Evolutionary conservation across 2,797 vertebrate species (phyloP).

Genomic region (Moxostoma hubbsi): DNA sequence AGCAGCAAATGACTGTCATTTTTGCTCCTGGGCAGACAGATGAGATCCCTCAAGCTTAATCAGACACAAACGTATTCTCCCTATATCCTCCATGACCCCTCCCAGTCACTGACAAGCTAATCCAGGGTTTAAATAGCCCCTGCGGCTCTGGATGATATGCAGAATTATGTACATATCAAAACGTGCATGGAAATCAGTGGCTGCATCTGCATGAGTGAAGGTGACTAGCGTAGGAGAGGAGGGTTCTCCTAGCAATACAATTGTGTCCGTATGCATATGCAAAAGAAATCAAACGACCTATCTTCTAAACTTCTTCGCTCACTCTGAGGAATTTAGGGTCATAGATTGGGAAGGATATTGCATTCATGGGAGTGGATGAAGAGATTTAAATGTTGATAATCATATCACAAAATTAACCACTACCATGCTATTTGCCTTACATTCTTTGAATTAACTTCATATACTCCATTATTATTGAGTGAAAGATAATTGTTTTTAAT

Average conservation of each 20-base stretch:
- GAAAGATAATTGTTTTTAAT: slow-evolving; percentile 13
- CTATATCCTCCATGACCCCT: slow-evolving; percentile 38
- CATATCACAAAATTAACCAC: slow-evolving; percentile 28
- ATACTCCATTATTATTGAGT: slow-evolving; percentile 4
- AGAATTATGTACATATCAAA: slow-evolving; percentile 79
- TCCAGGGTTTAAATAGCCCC: slow-evolving; percentile 59
- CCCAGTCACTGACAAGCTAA: slow-evolving; percentile 57
- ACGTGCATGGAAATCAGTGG: slow-evolving; percentile 70
- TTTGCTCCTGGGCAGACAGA: slow-evolving; percentile 55
- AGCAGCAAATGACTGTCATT: slow-evolving; percentile 71
- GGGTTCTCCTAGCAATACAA: slow-evolving; percentile 59
- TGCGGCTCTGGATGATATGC: slow-evolving; percentile 69
- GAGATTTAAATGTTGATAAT: slow-evolving; percentile 57
- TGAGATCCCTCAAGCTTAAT: slow-evolving; percentile 63
- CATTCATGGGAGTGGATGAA: slow-evolving; percentile 50
- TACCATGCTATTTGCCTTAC: neutral
- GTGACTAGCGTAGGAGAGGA: slow-evolving; percentile 49
- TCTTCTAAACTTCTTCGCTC: slow-evolving; percentile 59
- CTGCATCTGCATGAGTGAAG: slow-evolving; percentile 61
- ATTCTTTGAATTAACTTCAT: neutral
- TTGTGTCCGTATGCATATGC: slow-evolving; percentile 62
- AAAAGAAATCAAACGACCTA: slow-evolving; percentile 56
- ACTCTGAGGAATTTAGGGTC: slow-evolving; percentile 49
- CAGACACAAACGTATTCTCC: slow-evolving; percentile 59
- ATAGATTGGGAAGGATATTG: slow-evolving; percentile 39